These are phyloP conservation scores for Aplidium turbinatum DNA, from an alignment of 23 tunicate species.

Conservation along the genomic window DNA sequence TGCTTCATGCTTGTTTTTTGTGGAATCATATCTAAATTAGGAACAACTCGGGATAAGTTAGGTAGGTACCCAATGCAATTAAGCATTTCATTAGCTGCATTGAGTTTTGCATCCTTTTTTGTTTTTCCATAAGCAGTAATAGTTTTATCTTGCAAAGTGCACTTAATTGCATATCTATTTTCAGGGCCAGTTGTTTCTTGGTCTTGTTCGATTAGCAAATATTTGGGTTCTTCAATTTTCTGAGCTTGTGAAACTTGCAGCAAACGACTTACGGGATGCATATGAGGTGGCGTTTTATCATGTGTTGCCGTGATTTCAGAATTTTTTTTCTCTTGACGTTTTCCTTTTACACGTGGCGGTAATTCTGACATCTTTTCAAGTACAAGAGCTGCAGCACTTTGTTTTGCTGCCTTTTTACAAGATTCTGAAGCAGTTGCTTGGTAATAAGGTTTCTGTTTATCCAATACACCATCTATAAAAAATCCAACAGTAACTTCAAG, in stretches of 20 bases:
- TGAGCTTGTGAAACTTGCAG: constrained; percentile 52
- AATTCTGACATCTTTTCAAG: constrained; percentile 16
- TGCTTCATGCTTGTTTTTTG: constrained; percentile 17
- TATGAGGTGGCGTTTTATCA: no score
- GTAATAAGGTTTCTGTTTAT: constrained; percentile 5
- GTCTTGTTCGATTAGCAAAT: constrained; percentile 7
- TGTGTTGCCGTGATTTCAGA: no score
- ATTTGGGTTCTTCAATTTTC: constrained; percentile 22
- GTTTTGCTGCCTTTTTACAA: constrained; percentile 21
- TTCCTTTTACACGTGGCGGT: constrained; percentile 3
- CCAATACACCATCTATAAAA: not conserved
- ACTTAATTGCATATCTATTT: constrained; percentile 11
- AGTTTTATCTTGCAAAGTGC: constrained; percentile 20
- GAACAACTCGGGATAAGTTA: not conserved
- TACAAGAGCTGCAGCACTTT: constrained; percentile 7
- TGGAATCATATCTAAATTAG: constrained; percentile 12
- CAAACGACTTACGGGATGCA: constrained; percentile 64
- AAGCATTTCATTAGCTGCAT: constrained; percentile 53
- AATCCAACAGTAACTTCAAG: constrained; percentile 22
- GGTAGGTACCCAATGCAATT: not conserved
- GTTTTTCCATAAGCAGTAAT: constrained; percentile 43
- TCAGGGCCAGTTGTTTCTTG: not conserved
- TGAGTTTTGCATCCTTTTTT: constrained; percentile 57
- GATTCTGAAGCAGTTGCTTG: not conserved
- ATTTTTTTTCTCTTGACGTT: not conserved